phyloP scores from a whole-genome alignment of 2,888 invertebrate species.

The Andrena minutula region DNA sequence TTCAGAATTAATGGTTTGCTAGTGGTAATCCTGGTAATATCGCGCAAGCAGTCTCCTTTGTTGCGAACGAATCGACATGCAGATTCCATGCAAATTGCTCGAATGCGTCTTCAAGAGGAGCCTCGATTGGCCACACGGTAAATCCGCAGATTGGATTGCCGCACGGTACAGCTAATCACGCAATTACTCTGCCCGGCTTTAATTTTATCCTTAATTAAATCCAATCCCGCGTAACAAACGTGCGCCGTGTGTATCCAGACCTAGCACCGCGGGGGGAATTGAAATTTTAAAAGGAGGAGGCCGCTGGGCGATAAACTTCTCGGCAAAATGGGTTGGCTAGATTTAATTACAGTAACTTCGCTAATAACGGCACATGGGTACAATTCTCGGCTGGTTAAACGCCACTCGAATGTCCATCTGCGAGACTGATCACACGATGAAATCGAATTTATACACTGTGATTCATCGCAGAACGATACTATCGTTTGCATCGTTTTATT shows the following conservation, averaged over 20 bases:
- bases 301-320: conserved; percentile 44
- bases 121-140: conserved; percentile 79
- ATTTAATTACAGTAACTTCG: conserved; percentile 62
- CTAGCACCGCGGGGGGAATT: conserved; percentile 27
- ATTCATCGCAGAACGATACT: neutral
- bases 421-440: neutral
- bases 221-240: conserved; percentile 78
- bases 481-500: neutral
- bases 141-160: conserved; percentile 81
- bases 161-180: conserved; percentile 78
- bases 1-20: neutral
- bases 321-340: conserved; percentile 56
- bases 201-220: conserved; percentile 83
- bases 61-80: conserved; percentile 72
- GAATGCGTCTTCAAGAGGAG: conserved; percentile 78
- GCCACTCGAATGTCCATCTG: neutral
- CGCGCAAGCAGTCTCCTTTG: conserved; percentile 54
- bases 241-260: conserved; percentile 37
- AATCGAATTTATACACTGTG: neutral
- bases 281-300: conserved; percentile 60
- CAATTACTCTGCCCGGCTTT: conserved; percentile 79
- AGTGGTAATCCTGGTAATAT: conserved; percentile 16
- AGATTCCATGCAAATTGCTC: conserved; percentile 82
- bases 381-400: conserved; percentile 28
- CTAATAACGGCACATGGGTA: conserved; percentile 37